Percentiles rank a stretch among this genome's conserved stretches.
Evolutionary conservation across 2,888 invertebrate species (phyloP).

Genomic region (Tenthredo livida): DNA sequence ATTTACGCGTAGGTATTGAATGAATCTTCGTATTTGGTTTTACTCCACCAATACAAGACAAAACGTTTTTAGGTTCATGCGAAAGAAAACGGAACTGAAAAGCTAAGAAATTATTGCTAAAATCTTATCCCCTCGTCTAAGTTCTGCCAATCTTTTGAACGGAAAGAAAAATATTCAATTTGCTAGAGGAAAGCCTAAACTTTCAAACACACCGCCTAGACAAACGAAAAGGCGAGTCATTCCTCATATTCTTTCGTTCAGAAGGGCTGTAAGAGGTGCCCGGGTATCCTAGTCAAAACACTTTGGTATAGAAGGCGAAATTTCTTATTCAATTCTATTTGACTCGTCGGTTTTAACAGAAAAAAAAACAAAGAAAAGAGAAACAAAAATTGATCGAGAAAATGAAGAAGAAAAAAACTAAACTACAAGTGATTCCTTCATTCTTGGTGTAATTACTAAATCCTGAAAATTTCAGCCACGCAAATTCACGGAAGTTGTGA

Average conservation of each 20-base stretch:
- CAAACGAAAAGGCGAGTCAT: constrained; percentile 43
- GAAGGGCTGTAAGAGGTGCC: not conserved
- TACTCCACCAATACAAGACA: not conserved
- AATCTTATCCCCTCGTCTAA: not conserved
- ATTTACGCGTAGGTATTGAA: not conserved
- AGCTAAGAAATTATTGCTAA: not conserved
- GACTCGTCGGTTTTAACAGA: not conserved
- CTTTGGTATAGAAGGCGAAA: not conserved
- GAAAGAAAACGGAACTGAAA: not conserved
- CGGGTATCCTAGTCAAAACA: constrained; percentile 38
- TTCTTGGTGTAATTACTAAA: not conserved
- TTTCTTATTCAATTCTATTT: not conserved
- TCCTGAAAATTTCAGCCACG: not conserved
- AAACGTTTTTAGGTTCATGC: not conserved
- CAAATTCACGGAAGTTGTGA: not conserved
- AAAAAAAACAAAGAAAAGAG: too few species aligned
- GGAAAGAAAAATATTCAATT: constrained; percentile 41
- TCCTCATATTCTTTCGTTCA: constrained; percentile 6
- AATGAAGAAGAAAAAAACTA: too few species aligned
- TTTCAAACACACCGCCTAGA: constrained; percentile 37
- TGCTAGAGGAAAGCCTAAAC: constrained; percentile 23
- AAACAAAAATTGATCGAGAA: not conserved
- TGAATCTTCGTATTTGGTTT: not conserved
- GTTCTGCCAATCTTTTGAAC: not conserved
- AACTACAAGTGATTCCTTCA: not conserved